Percentiles rank a stretch among this genome's conserved stretches.
Conservation (phyloP, 1,140 invertebrate genomes). For the Stegodyphus mimosarum region DNA sequence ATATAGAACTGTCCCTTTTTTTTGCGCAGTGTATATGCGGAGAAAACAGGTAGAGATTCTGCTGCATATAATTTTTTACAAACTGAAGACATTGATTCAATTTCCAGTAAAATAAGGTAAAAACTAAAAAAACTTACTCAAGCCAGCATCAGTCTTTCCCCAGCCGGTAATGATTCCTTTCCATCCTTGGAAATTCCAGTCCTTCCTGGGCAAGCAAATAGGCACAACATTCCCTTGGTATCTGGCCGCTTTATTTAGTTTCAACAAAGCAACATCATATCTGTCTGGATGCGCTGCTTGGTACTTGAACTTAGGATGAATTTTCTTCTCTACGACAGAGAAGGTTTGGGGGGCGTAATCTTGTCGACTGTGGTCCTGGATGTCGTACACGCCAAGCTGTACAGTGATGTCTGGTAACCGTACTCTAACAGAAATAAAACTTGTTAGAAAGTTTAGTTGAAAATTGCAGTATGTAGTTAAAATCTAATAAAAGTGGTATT, state of each 20-base stretch:
- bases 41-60: too few species aligned
- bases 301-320: conserved; percentile 85
- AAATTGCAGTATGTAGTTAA: too few species aligned
- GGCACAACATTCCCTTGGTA: conserved; percentile 80
- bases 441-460: too few species aligned
- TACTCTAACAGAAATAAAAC: conserved; percentile 69
- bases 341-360: conserved; percentile 78
- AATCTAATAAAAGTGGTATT: too few species aligned
- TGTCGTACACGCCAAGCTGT: conserved; percentile 83
- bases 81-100: too few species aligned
- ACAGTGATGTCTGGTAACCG: conserved; percentile 78
- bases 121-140: conserved; percentile 63
- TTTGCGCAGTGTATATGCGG: too few species aligned
- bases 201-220: conserved; percentile 78
- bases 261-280: conserved; percentile 82
- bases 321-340: conserved; percentile 76
- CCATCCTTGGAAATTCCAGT: conserved; percentile 65
- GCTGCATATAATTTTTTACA: too few species aligned
- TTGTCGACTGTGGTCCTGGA: conserved; percentile 75
- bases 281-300: conserved; percentile 83
- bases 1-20: too few species aligned
- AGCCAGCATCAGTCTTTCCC: conserved; percentile 83
- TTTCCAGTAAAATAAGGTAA: too few species aligned
- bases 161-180: conserved; percentile 78
- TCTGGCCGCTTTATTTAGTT: conserved; percentile 76